Evolutionary conservation across 2,797 vertebrate species (phyloP), one percentile per base, ranked within the genome.

Genomic region (Lateolabrax maculatus): DNA sequence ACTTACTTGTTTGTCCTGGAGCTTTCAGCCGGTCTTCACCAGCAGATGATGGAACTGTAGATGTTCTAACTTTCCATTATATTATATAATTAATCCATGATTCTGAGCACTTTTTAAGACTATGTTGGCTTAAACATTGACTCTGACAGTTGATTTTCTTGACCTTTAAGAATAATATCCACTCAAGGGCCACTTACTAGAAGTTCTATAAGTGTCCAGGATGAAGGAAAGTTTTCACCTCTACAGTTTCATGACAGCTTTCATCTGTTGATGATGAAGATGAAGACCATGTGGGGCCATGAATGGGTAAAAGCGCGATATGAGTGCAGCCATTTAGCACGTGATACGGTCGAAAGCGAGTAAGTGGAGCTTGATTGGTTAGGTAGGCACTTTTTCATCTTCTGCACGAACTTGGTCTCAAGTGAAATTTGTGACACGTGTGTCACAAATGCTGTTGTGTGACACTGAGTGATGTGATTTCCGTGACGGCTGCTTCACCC

Each of bases 401-500:
- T 66, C 43, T 75, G 73, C 82, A 85, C 77, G 68, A 62, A 0
- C 19, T 0, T 41, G 71, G 70, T 77, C 75, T 87, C 46, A 7
- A 9, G 1, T 82, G 62, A 79, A 83, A 80, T 84, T 75, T 90
- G 86, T 80, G 82, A 67, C 79, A 62, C 31, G 0, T 27, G 80
- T 56, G 77, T 83, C 85, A 77, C 84, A 87, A 76, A 84, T 71
- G 82, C 58, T 64, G 21, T 25, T 65, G 79, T 63, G 48, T 73
- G 64, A 65, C 37, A 3, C 13, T 34, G 72, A 56, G 78, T 87
- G 85, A 19, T 31, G 72, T 80, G 77, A 57, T 51, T n/a, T 69
- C 57, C 63, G 41, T 36, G 10, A 53, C 29, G 2, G 37, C 74
- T 44, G 21, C 51, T n/a, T n/a, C 4, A 13, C 19, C 31, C n/a